Evolutionary conservation across 1,140 invertebrate genomes (phyloP), one percentile per base, ranked within the genome.

Genomic region (Atta cephalotes): DNA sequence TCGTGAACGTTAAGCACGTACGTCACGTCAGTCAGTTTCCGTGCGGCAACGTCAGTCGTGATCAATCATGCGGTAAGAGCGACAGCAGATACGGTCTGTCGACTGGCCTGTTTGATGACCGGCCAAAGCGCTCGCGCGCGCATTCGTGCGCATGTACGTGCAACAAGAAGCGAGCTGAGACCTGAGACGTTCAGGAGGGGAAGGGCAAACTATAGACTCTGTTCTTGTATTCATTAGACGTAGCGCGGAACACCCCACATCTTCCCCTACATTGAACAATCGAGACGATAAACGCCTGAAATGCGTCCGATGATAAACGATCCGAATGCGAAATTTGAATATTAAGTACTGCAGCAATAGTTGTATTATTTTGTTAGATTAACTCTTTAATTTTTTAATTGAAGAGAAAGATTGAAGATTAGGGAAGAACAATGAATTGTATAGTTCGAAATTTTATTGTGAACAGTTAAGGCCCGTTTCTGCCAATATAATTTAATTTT

Each of bases 21-120:
- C 79, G 66, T 85, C 85, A 66, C 68, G 81, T 85, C 80, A 87
- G 80, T 74, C 25, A 51, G 80, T 62, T 56, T 84, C 56, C 80
- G 80, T 31, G 70, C 80, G 66, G 65, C 79, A n/a, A 84, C 80
- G 80, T 84, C 80, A 84, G 70, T 53, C 25, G 56, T n/a, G 80
- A 84, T 84, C 80, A 76, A 76, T 84, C 80, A 84, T 76, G 70
- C 80, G 70, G 80, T 56, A 62, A 74, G 25, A 39, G 18, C 14
- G 58, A 66, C 78, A 45, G 68, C 68, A 62, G 70, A 82, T 82
- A 82, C 39, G 66, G 68, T 71, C 79, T 18, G 53, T 45, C 79
- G 80, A 74, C 53, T 82, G 66, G 56, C 21, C 21, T 51, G 68
- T 56, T 80, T 80, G 63, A 81, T n/a, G 77, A 65, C 62, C 45